Evolutionary conservation across 1,140 invertebrate species (phyloP), one percentile per base, ranked within the genome.

Genomic region (Himalopsyche phryganea): DNA sequence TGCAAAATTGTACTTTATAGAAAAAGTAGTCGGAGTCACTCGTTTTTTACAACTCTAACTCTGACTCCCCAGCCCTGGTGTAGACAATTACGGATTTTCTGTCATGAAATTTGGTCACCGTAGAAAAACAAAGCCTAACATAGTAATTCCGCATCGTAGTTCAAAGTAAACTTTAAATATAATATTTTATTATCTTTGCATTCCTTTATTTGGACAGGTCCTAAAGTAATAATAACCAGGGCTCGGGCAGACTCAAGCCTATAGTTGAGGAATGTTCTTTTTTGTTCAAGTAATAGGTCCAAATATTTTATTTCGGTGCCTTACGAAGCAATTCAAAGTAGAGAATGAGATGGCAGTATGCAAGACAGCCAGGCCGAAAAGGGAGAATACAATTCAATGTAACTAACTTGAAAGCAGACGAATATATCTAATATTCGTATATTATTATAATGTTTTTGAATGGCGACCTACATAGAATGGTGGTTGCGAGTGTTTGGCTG

Each of bases 401-500:
- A 50, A 51, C 56, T 36, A 46, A 51, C 49, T 51, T 49, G 46
- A 60, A 53, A 42, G 58, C 50, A 42, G 40, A 55, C 52, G 19
- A 35, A 47, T 52, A 52, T 58, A 58, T 58, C 48, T 62, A 60
- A 52, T 58, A 49, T 58, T 62, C 54, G 32, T 62, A 62, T 62
- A 58, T 57, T 62, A 58, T 62, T 56, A 58, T 63, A 58, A 58
- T 63, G 51, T 63, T 58, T 52, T 58, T 58, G 60, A 63, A 57
- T 63, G 60, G 60, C 60, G 60, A 63, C 60, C 60, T 58, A 58
- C 60, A 57, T 63, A 54, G 50, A 55, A 49, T 20, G 9, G 54
- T 45, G 5, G 45, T 49, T 17, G 55, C 23, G 38, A 63, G 58
- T 50, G 15, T 36, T 6, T n/a, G 14, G 23, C 9, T 9, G 3